Evolutionary conservation across 2,113 vertebrate species (phyloP), one percentile per base, ranked within the genome.

Genomic region (Peromyscus maniculatus): DNA sequence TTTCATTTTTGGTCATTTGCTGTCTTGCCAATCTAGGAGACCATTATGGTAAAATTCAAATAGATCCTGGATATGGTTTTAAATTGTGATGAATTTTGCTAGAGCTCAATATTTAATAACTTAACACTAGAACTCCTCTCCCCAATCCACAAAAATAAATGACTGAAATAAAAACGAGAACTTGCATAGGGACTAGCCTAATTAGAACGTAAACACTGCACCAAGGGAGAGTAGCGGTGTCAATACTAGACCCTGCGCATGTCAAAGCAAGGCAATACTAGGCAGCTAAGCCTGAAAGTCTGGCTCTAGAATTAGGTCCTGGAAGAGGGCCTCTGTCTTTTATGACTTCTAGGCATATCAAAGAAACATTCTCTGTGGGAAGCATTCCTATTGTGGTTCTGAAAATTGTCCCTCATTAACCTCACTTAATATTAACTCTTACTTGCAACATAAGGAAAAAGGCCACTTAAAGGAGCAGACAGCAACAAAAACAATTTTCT

Each of bases 11-110:
- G 78, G n/a, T 64, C 67, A 36, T 49, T 55, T 72, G 78, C 26
- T 91, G 10, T 49, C 39, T 92, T 90, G 84, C 52, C 93, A 91
- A 97, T 69, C 36, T 77, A 88, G 93, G 91, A 22, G 9, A 80
- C 39, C 26, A 52, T 78, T 88, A 74, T 64, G 52, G 46, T 87
- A 93, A 91, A 78, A 72, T 78, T 74, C 46, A 87, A 83, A 78
- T 74, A 59, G 55, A 24, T 83, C 15, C 46, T 93, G 19, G 49
- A 77, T 82, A 93, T 5, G 64, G 82, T 93, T 91, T 84, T 9
- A 9, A 91, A 89, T 77, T 66, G 21, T 46, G 75, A 88, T 78
- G 46, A 78, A 39, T 74, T 87, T 95, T 95, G 22, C 43, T 79
- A 89, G 59, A 15, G 33, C 26, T 75, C 17, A 46, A n/a, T 84